phyloP scores from a whole-genome alignment of 1,140 invertebrate species.

The Magallana ariakensis region DNA sequence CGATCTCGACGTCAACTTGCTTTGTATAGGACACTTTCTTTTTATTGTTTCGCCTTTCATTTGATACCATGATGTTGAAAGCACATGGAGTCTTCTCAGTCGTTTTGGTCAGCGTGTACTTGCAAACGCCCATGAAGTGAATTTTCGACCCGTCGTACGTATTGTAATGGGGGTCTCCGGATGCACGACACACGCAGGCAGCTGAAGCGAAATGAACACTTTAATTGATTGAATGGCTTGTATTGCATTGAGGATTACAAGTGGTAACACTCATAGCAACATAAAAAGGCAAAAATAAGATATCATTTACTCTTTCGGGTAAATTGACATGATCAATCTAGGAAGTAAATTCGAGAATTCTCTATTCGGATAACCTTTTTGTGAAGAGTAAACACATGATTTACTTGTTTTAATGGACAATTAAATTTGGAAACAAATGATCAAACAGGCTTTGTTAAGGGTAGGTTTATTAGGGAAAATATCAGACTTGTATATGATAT shows the following conservation, averaged over 20 bases:
- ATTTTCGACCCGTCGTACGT: slow-evolving; percentile 96
- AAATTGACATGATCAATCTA: too few relatives aligned
- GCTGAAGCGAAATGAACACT: slow-evolving; percentile 74
- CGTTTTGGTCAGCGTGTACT: slow-evolving; percentile 68
- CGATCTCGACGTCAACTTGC: slow-evolving; percentile 13
- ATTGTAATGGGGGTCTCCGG: slow-evolving; percentile 94
- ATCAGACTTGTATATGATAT: too few relatives aligned
- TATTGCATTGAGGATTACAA: too few relatives aligned
- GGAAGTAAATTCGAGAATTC: too few relatives aligned
- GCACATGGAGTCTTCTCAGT: slow-evolving; percentile 44
- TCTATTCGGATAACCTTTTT: too few relatives aligned
- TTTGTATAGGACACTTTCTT: slow-evolving; percentile 14
- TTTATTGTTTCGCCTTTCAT: background rate
- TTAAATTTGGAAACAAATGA: too few relatives aligned
- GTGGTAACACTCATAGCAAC: too few relatives aligned
- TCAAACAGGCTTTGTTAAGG: too few relatives aligned
- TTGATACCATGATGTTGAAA: background rate
- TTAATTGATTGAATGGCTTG: background rate
- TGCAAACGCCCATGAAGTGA: slow-evolving; percentile 86
- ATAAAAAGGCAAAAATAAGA: too few relatives aligned
- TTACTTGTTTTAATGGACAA: too few relatives aligned
- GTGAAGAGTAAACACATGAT: too few relatives aligned
- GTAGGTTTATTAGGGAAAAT: too few relatives aligned
- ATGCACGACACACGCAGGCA: slow-evolving; percentile 92
- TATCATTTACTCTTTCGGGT: background rate